Percentiles rank a stretch among this genome's conserved stretches.
Conservation (phyloP, 2,797 vertebrate species). For the Falco naumanni region DNA sequence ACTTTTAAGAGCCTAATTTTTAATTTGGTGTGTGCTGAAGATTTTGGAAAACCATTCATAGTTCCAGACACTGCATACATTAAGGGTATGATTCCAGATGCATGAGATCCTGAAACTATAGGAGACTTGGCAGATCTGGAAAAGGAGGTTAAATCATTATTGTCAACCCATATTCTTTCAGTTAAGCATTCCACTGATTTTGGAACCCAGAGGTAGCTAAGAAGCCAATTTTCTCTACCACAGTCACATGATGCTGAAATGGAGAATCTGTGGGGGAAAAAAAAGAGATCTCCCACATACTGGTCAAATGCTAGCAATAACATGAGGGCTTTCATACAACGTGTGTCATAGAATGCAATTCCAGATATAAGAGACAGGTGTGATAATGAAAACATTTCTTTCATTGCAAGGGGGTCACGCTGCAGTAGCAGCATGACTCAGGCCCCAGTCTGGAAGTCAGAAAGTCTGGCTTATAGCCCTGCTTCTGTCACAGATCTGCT, state of each 20-base stretch:
- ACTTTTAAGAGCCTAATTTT: neutral
- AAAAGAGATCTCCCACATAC: neutral
- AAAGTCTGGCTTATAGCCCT: neutral
- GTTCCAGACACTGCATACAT: neutral
- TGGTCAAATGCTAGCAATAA: constrained; percentile 6
- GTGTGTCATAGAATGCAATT: neutral
- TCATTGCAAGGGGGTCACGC: neutral
- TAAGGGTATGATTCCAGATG: neutral
- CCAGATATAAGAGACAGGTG: neutral
- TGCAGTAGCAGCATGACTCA: neutral
- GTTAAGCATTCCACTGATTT: neutral
- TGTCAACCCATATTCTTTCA: constrained; percentile 19
- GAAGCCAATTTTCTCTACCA: neutral
- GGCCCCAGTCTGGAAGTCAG: neutral
- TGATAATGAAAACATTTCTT: neutral
- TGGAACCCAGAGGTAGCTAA: neutral
- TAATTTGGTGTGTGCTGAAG: neutral
- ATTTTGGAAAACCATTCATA: neutral
- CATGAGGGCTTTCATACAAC: neutral
- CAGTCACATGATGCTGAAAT: neutral
- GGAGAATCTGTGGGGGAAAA: neutral
- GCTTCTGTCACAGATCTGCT: neutral
- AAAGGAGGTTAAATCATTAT: neutral
- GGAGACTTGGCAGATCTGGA: neutral
- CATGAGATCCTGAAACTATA: neutral